A percentile compares a stretch with the other conserved stretches of the same genome.
Evolutionary conservation across 2,888 invertebrate species (phyloP).

Genomic region (Orthosia incerta): DNA sequence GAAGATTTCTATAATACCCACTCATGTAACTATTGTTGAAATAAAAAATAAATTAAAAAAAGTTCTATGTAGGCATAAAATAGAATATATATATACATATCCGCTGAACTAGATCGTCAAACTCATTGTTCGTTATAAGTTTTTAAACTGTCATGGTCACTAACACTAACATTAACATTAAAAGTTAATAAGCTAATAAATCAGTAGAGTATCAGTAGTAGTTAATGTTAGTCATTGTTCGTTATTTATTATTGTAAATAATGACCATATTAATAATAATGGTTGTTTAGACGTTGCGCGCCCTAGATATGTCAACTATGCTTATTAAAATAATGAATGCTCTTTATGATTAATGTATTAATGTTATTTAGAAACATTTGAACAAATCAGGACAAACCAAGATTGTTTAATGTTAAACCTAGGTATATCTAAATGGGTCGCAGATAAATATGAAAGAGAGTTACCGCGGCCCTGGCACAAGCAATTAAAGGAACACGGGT

Average conservation of each 20-base stretch:
- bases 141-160: no score
- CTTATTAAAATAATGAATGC: slow-evolving; percentile 3
- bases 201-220: no score
- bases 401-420: neutral
- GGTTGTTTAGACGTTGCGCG: slow-evolving; percentile 23
- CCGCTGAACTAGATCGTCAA: slow-evolving; percentile 10
- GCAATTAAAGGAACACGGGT: no score
- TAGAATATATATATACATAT: no score
- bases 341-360: slow-evolving; percentile 1
- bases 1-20: no score
- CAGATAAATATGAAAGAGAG: no score
- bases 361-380: neutral
- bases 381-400: neutral
- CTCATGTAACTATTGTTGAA: no score
- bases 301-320: slow-evolving; percentile 17
- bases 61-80: neutral
- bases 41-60: no score
- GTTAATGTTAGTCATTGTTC: no score
- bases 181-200: no score
- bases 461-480: no score
- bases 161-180: no score
- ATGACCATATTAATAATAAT: slow-evolving; percentile 14
- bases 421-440: neutral
- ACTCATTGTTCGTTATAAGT: slow-evolving; percentile 26
- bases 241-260: slow-evolving; percentile 23